Conservation (phyloP, 2,888 invertebrate genomes). For the Halictus ligatus region DNA sequence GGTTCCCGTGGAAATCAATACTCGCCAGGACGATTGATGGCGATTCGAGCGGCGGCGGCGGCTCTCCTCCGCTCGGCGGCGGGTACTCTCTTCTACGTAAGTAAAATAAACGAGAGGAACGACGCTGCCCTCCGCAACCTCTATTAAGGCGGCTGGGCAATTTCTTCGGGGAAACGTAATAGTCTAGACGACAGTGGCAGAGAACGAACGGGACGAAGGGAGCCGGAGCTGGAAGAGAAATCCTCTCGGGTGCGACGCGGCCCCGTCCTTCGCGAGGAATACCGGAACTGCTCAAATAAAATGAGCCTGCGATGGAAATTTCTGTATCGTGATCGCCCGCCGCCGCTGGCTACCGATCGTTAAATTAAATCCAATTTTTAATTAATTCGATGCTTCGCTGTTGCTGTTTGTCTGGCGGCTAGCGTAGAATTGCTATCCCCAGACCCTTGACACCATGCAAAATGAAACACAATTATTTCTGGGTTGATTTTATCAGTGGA, state of each 20-base stretch:
- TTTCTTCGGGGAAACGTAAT: constrained; percentile 61
- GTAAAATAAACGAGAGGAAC: constrained; percentile 56
- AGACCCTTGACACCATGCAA: not conserved
- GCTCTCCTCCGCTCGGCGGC: too few relatives aligned
- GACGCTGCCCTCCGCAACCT: constrained; percentile 30
- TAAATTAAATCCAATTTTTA: not conserved
- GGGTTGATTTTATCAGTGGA: too few relatives aligned
- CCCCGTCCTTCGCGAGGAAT: not conserved
- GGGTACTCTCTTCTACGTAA: constrained; percentile 24
- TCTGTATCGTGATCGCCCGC: too few relatives aligned
- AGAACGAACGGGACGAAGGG: constrained; percentile 12
- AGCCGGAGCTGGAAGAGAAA: not conserved
- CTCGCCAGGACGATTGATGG: constrained; percentile 58
- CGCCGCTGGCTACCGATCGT: not conserved
- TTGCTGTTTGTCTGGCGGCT: not conserved
- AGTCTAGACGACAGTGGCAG: constrained; percentile 37
- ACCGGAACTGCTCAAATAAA: not conserved
- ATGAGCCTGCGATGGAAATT: not conserved
- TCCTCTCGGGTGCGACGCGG: constrained; percentile 2
- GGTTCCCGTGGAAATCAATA: constrained; percentile 67
- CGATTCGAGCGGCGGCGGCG: constrained; percentile 29
- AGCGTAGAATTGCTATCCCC: not conserved
- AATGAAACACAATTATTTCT: not conserved
- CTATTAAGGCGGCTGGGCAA: constrained; percentile 52
- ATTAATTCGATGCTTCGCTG: not conserved